A percentile compares a stretch with the other conserved stretches of the same genome.
Conservation (phyloP, 2,113 vertebrate species). For the Sinocyclocheilus anshuiensis region DNA sequence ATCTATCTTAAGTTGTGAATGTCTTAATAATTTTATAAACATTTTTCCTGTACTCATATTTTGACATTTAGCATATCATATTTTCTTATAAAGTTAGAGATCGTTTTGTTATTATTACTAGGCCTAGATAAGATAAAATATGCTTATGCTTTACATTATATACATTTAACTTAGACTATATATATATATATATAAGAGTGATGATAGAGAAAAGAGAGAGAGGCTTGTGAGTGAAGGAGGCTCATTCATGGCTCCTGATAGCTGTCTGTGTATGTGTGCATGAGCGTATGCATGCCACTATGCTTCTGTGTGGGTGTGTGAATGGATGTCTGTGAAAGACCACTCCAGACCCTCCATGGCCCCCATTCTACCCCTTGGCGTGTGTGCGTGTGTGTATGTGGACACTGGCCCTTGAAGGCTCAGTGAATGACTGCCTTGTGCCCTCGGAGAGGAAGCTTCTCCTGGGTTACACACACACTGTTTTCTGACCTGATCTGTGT, state of each 20-base stretch:
- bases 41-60: background rate
- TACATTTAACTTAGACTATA: background rate
- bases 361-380: constrained; percentile 18
- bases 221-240: constrained; percentile 19
- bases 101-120: background rate
- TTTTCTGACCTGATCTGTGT: constrained; percentile 27
- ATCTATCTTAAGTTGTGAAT: background rate
- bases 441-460: constrained; percentile 48
- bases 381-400: background rate
- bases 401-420: constrained; percentile 54
- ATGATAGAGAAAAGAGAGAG: constrained; percentile 22
- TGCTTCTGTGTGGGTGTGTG: constrained; percentile 15
- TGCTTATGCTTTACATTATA: background rate
- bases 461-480: constrained; percentile 40
- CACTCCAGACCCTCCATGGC: constrained; percentile 36
- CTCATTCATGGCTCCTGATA: constrained; percentile 26
- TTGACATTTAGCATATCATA: background rate
- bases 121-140: too few species aligned
- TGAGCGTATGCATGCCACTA: constrained; percentile 28
- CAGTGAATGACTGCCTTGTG: constrained; percentile 58
- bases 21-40: background rate
- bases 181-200: background rate
- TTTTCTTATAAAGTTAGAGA: background rate
- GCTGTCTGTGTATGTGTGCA: constrained; percentile 21
- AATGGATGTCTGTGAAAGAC: constrained; percentile 27